Evolutionary conservation across 2,113 vertebrate species (phyloP), one percentile per base, ranked within the genome.

Genomic region (Cynocephalus volans): DNA sequence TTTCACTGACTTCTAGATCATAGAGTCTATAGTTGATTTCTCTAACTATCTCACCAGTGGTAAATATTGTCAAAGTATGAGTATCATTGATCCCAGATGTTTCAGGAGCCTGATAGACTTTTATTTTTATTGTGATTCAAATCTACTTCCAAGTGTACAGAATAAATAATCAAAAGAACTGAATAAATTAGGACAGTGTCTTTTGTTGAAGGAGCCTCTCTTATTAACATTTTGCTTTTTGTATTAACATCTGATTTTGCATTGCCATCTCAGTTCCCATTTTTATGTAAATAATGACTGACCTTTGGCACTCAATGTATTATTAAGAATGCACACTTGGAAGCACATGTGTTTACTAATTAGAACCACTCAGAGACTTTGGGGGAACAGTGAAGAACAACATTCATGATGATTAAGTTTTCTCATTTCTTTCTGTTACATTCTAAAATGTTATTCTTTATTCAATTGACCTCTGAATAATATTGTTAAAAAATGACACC

Each of bases 271-370:
- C 3, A 7, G 14, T 84, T 90, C 56, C 81, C 62, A 85, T 94
- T 97, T 95, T 98, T 54, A 96, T 73, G 81, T 95, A 97, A 93
- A 90, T 89, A 96, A 95, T 9, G 60, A 31, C 73, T 96, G 96
- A 97, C 94, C 96, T 98, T 75, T 93, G 95, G 77, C 86, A 90
- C 88, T 2, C 3, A 80, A 50, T 77, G 17, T 18, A 14, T 96
- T 97, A 97, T 93, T 98, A 95, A 97, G 98, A 98, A 50, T 95
- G 76, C 93, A 96, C 33, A 72, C 81, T 83, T 97, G 95, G 92
- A 98, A 98, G 89, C 75, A 96, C 75, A 93, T 2, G 0, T 88
- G 83, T 90, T 95, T 95, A 65, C 90, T 97, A 97, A 97, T 98
- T 97, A 98, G 93, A 96, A 73, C 13, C 28, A 88, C 64, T 94